A percentile compares a stretch with the other conserved stretches of the same genome.
phyloP scores from a whole-genome alignment of 2,888 invertebrate genomes.

The Philhelius pedissequus region DNA sequence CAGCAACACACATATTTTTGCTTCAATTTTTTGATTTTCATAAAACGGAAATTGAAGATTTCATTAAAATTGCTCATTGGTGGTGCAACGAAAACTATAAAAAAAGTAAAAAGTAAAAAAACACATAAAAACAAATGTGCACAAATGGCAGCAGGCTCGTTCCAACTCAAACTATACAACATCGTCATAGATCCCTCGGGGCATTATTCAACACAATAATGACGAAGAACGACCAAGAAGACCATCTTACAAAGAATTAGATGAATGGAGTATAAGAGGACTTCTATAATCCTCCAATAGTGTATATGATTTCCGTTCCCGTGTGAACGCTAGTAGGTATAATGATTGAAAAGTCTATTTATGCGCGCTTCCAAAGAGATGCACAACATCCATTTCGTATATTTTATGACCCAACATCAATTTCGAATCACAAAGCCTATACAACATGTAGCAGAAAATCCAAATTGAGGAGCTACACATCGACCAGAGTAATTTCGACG shows the following conservation, averaged over 20 bases:
- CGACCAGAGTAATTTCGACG: constrained; percentile 20
- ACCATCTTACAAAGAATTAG: constrained; percentile 14
- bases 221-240: constrained; percentile 26
- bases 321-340: constrained; percentile 45
- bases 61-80: constrained; percentile 67
- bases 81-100: constrained; percentile 52
- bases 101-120: neutral
- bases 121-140: constrained; percentile 17
- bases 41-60: constrained; percentile 67
- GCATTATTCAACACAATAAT: constrained; percentile 42
- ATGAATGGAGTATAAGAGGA: constrained; percentile 33
- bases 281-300: constrained; percentile 44
- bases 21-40: constrained; percentile 3
- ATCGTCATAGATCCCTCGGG: constrained; percentile 29
- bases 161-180: neutral
- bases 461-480: constrained; percentile 8
- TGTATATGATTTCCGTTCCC: constrained; percentile 44
- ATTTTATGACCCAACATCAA: constrained; percentile 60
- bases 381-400: constrained; percentile 6
- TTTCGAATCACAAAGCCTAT: constrained; percentile 23
- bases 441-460: neutral
- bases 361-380: constrained; percentile 12
- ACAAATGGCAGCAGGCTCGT: constrained; percentile 17
- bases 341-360: constrained; percentile 61
- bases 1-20: neutral